phyloP scores from a whole-genome alignment of 1,140 invertebrate genomes.

The Dryas iulia region DNA sequence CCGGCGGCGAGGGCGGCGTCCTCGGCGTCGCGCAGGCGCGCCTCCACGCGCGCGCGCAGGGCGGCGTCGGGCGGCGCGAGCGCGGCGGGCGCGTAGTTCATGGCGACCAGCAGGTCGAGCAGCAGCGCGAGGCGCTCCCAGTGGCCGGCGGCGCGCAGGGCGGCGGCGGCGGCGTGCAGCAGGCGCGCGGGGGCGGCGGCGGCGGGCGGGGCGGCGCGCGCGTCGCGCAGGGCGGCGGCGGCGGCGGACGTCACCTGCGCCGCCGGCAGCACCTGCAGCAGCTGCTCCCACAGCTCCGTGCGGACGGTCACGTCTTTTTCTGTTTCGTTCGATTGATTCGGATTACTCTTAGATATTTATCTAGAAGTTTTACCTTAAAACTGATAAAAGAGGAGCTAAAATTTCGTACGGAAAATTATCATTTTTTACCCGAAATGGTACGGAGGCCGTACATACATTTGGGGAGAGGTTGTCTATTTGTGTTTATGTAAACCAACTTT shows the following conservation, averaged over 20 bases:
- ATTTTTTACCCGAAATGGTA: no score
- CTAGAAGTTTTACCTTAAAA: no score
- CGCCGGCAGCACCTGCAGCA: conserved; percentile 32
- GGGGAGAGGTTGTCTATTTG: no score
- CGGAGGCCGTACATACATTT: no score
- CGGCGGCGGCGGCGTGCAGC: conserved; percentile 32
- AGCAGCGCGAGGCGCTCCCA: conserved; percentile 58
- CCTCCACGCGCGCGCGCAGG: conserved; percentile 27
- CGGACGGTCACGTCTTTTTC: conserved; percentile 10
- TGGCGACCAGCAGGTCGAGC: conserved; percentile 49
- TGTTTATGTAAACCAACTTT: no score
- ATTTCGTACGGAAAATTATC: no score
- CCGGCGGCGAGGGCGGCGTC: conserved; percentile 36
- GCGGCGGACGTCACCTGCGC: conserved; percentile 33
- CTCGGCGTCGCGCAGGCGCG: conserved; percentile 38
- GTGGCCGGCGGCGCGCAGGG: conserved; percentile 49
- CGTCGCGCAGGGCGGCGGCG: conserved; percentile 34
- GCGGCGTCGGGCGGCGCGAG: conserved; percentile 35
- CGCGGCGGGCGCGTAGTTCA: conserved; percentile 44
- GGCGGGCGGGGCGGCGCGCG: conserved; percentile 16
- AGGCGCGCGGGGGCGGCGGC: conserved; percentile 44
- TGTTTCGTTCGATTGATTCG: not conserved
- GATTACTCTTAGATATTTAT: no score
- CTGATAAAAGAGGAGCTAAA: no score
- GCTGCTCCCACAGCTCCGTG: conserved; percentile 39